Evolutionary conservation across 2,113 vertebrate species (phyloP), one percentile per base, ranked within the genome.

Genomic region (Gasterosteus nipponicus): DNA sequence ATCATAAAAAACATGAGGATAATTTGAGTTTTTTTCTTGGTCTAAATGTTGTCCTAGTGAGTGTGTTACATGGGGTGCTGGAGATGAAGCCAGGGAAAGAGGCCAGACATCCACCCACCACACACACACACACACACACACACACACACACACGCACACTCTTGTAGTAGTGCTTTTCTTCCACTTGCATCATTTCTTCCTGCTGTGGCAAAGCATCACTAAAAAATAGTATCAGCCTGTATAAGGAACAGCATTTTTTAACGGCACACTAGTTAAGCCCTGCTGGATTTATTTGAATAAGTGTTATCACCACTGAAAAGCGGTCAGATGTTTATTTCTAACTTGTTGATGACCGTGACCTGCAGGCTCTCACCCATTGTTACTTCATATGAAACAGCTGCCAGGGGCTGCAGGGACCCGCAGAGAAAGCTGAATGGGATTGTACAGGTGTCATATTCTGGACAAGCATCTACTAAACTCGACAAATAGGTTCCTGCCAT

Each of bases 41-140:
- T 85, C 75, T 75, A 86, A 58, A 67, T 70, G 87, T 66, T 58
- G 68, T 85, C 81, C 70, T 80, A 70, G 73, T 58, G 67, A 72
- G 67, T 75, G 84, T 84, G 78, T 86, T 78, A 53, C 84, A 87
- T 57, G 70, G 47, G 77, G 82, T 63, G 82, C 64, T 74, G 74
- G 69, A 81, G 80, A 81, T 67, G 80, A 75, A 91, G 81, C 69
- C 86, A 89, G 85, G 85, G 85, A 91, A 91, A 19, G 66, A 80
- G 74, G 86, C 90, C 91, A 91, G 85, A 91, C 81, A 83, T 64
- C 82, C 86, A 80, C 82, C 76, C 89, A 84, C 90, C 70, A 60
- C 44, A 71, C 70, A 65, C 74, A 56, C 69, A 66, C 49, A 66
- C 66, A 33, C 53, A 56, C 51, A 12, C 51, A 54, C 51, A 12